Conservation (phyloP, 2,888 invertebrate genomes). For the Agrilus biguttatus region DNA sequence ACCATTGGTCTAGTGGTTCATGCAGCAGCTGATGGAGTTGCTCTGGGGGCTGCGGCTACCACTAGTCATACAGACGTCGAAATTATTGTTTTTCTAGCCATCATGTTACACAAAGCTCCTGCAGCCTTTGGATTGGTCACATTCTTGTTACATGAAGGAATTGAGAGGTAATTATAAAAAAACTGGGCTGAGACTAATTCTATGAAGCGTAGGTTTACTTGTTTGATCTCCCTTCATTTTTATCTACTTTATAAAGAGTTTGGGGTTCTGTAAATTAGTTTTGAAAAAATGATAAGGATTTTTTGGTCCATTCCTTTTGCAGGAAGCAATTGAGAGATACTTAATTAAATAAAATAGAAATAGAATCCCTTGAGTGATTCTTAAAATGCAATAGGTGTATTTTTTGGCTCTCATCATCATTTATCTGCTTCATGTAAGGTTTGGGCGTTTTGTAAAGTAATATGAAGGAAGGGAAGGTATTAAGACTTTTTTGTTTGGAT, state of each 20-base stretch:
- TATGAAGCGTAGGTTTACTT: neutral
- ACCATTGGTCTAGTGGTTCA: constrained; percentile 96
- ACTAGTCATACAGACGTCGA: constrained; percentile 94
- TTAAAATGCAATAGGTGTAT: too few relatives aligned
- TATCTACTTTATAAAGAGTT: neutral
- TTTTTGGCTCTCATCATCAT: too few relatives aligned
- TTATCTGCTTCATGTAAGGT: too few relatives aligned
- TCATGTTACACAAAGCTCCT: constrained; percentile 98
- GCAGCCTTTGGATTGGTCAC: constrained; percentile 97
- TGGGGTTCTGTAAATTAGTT: too few relatives aligned
- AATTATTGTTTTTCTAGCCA: constrained; percentile 93
- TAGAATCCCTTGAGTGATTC: too few relatives aligned
- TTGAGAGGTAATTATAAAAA: constrained; percentile 50
- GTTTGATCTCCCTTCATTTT: neutral
- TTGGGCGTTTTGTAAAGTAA: too few relatives aligned
- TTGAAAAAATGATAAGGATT: too few relatives aligned
- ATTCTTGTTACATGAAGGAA: constrained; percentile 89
- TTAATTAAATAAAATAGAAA: too few relatives aligned
- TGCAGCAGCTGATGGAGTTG: constrained; percentile 96
- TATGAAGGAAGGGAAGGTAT: too few relatives aligned
- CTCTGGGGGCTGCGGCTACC: constrained; percentile 94
- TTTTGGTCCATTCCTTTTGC: too few relatives aligned
- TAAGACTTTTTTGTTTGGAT: constrained; percentile 2
- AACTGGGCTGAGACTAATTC: too few relatives aligned
- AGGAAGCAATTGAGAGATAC: too few relatives aligned